Base-by-base conservation (phyloP, 2,888 invertebrate genomes). In the Melinaea menophilus region DNA sequence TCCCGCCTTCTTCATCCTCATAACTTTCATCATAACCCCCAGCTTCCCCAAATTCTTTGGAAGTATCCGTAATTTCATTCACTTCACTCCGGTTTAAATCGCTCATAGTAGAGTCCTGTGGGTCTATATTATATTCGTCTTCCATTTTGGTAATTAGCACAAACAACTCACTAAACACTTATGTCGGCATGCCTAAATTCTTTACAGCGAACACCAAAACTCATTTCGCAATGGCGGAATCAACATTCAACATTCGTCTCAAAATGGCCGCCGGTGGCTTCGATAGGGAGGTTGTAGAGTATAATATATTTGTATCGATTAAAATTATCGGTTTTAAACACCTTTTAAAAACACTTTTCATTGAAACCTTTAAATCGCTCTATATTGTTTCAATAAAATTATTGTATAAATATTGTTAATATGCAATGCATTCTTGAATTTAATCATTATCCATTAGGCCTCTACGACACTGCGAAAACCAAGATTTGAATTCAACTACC, bases 1-100 rank as follows among this genome's bases (percentile, higher is more conserved):
- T 81, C 2, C 81, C 79, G 3, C 80, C 80, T 3, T 89, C 89
- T 7, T 90, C 90, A 58, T 90, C 90, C 5, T 89, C 89, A 64
- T 77, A 87, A 55, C 72, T 73, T n/a, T 90, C 90, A 5, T 90
- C 90, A 63, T 79, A 87, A 2, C 75, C 75, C 13, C 74, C 70
- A 65, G 73, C 72, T 68, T 90, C 91, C 67, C 79, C 80, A 64
- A 84, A 88, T 62, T 88, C 90, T 70, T 89, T 90, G 5, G 79
- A 72, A 56, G 71, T 73, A 70, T 88, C 88, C 57, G 70, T 72
- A 70, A 70, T 75, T 41, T 77, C 75, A 62, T 69, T 73, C 7
- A 71, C 71, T 45, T 84, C 84, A 67, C 69, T 77, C 62, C 64
- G 71, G 12, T 78, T 67, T 51, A 69, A 74, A 60, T 87, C 88